A percentile compares a stretch with the other conserved stretches of the same genome.
These are phyloP conservation scores for Amphibalanus amphitrite DNA, from an alignment of 1,140 invertebrate species.

Conservation along the genomic window DNA sequence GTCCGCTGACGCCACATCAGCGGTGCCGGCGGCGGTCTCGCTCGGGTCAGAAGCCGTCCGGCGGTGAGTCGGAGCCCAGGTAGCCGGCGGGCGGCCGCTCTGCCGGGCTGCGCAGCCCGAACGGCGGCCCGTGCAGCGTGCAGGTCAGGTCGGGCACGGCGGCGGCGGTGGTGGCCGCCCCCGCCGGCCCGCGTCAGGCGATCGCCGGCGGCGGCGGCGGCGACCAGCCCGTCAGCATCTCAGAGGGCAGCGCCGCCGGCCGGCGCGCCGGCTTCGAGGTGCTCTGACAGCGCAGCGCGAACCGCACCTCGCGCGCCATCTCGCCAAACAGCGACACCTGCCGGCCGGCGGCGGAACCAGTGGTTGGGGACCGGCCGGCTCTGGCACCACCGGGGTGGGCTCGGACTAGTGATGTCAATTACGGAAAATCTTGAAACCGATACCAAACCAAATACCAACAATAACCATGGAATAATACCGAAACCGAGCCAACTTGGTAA, in stretches of 20 bases:
- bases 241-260: not conserved
- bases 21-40: too few relatives aligned
- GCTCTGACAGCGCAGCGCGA: conserved; percentile 3
- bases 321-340: not conserved
- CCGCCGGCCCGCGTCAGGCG: not conserved
- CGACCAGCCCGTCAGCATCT: not conserved
- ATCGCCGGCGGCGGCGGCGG: not conserved
- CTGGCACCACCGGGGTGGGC: too few relatives aligned
- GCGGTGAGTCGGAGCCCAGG: not conserved
- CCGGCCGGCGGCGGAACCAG: not conserved
- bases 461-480: too few relatives aligned
- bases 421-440: too few relatives aligned
- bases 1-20: too few relatives aligned
- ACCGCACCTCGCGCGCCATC: conserved; percentile 2
- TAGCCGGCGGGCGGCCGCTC: not conserved
- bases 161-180: not conserved
- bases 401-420: too few relatives aligned
- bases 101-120: too few relatives aligned
- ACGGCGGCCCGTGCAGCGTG: not conserved
- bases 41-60: too few relatives aligned
- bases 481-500: too few relatives aligned
- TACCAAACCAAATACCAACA: too few relatives aligned
- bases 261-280: not conserved
- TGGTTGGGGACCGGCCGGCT: too few relatives aligned
- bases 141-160: not conserved